phyloP scores from a whole-genome alignment of 2,797 vertebrate species.

The Pyrrhura leucotis region DNA sequence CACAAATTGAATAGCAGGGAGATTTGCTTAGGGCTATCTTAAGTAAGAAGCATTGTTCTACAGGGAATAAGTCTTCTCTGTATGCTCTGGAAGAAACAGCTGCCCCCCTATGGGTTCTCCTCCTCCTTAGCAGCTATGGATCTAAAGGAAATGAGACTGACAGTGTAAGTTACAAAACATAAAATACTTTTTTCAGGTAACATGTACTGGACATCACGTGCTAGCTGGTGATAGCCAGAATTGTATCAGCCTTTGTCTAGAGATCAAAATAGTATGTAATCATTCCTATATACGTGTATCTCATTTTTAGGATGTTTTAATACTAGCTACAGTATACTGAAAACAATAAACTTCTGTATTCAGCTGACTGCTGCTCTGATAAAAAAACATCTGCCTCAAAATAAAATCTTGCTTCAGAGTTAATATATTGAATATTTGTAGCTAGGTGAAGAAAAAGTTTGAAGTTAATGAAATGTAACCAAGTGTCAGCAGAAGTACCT shows the following conservation, averaged over 20 bases:
- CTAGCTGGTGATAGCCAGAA: neutral
- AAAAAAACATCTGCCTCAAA: neutral
- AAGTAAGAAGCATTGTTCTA: neutral
- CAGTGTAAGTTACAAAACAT: neutral
- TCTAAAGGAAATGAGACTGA: neutral
- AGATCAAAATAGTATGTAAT: neutral
- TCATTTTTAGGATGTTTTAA: neutral
- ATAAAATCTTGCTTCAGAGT: neutral
- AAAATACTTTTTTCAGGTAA: neutral
- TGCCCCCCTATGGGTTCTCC: neutral
- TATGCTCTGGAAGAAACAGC: neutral
- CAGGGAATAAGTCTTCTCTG: neutral
- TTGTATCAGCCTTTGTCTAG: neutral
- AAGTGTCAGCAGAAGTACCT: conserved; percentile 76
- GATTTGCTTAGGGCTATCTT: neutral
- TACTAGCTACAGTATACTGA: neutral
- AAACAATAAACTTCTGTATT: neutral
- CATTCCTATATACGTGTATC: fast-evolving
- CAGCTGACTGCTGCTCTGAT: neutral
- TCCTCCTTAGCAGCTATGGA: neutral
- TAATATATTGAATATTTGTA: neutral
- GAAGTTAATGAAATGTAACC: neutral
- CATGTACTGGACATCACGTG: neutral
- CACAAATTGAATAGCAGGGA: neutral
- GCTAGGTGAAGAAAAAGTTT: neutral